Evolutionary conservation across 2,797 vertebrate species (phyloP).

Genomic region (Glyptemys insculpta): DNA sequence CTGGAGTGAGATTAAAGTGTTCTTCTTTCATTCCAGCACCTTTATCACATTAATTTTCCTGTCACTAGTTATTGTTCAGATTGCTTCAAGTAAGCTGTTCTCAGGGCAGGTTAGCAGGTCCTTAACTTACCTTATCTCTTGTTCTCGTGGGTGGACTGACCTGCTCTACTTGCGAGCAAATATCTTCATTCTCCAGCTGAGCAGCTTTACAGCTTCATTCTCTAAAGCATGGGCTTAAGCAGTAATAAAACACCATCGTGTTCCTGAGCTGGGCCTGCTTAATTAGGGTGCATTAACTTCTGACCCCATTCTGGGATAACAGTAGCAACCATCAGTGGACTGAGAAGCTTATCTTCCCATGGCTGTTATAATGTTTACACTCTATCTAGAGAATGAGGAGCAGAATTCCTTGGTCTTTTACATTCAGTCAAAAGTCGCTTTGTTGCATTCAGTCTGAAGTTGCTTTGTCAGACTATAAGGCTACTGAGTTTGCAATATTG

Average conservation of each 20-base stretch:
- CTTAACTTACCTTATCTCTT: conserved; percentile 20
- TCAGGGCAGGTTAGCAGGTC: neutral
- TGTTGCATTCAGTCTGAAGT: neutral
- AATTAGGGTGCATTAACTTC: neutral
- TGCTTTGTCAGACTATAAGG: neutral
- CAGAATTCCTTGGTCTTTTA: neutral
- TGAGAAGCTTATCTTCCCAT: conserved; percentile 40
- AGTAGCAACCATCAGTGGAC: conserved; percentile 43
- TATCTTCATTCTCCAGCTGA: neutral
- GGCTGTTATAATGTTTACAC: neutral
- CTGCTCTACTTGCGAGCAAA: neutral
- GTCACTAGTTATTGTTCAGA: conserved; percentile 3
- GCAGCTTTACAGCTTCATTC: neutral
- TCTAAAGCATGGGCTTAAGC: neutral
- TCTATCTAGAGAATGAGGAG: conserved; percentile 23
- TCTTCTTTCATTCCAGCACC: neutral
- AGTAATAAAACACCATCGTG: neutral
- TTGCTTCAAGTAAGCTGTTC: neutral
- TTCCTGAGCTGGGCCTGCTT: neutral
- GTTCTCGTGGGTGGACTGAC: conserved; percentile 4
- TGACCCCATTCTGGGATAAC: conserved; percentile 29
- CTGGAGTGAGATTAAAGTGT: neutral
- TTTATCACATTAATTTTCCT: conserved; percentile 2
- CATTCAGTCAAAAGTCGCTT: neutral
- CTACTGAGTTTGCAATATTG: neutral